Evolutionary conservation across 2,888 invertebrate genomes (phyloP).

Genomic region (Torymus texanus): DNA sequence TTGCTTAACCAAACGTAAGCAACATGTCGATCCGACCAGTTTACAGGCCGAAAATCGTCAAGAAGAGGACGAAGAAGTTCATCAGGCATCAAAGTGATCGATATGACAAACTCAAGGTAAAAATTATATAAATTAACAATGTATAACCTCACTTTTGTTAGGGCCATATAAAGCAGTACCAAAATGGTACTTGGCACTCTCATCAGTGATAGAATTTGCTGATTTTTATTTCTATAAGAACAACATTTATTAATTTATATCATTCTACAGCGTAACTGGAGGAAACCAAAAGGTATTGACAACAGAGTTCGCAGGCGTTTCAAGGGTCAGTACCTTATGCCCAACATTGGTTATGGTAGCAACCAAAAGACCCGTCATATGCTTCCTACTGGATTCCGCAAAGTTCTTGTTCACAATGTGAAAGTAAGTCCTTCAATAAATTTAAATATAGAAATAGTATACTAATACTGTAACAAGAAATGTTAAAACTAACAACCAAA

Average conservation of each 20-base stretch:
- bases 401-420: constrained; percentile 93
- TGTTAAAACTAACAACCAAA: too few relatives aligned
- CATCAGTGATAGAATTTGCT: too few relatives aligned
- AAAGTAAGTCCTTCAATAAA: constrained; percentile 77
- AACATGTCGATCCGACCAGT: constrained; percentile 94
- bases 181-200: too few relatives aligned
- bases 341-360: constrained; percentile 99
- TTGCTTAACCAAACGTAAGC: constrained; percentile 64
- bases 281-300: constrained; percentile 99
- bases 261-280: constrained; percentile 88
- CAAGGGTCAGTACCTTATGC: constrained; percentile 99
- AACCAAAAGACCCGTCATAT: constrained; percentile 96
- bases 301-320: constrained; percentile 99
- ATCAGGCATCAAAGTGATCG: constrained; percentile 99
- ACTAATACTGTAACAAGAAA: too few relatives aligned
- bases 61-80: constrained; percentile 99
- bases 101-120: constrained; percentile 94
- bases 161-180: too few relatives aligned
- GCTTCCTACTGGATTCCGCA: constrained; percentile 98
- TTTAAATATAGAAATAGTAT: too few relatives aligned
- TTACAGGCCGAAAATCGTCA: constrained; percentile 92
- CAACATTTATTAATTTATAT: neutral
- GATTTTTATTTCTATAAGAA: too few relatives aligned
- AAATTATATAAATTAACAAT: neutral
- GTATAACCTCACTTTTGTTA: constrained; percentile 20